Conservation (phyloP, 2,888 invertebrate genomes). For the Euplagia quadripunctaria region DNA sequence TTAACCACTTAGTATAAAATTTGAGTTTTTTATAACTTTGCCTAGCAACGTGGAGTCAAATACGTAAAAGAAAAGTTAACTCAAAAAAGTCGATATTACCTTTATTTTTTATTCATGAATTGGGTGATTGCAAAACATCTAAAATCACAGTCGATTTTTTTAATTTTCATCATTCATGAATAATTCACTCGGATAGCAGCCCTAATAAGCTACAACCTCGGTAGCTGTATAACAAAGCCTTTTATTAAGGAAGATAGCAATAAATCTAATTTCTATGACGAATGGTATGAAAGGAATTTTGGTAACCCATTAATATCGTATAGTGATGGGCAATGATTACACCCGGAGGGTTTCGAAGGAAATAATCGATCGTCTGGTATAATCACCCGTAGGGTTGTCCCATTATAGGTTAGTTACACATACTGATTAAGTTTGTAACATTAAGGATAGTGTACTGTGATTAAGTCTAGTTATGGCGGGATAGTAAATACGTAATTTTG, state of each 20-base stretch:
- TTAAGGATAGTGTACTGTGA: slow-evolving; percentile 8
- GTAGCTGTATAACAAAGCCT: slow-evolving; percentile 58
- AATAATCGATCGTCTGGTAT: slow-evolving; percentile 51
- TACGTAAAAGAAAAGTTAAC: background rate
- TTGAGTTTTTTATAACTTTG: background rate
- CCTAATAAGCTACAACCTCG: slow-evolving; percentile 14
- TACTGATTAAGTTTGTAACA: slow-evolving; percentile 53
- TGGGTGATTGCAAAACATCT: background rate
- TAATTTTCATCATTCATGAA: background rate
- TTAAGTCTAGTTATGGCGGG: background rate
- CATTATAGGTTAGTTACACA: slow-evolving; percentile 68
- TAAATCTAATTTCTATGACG: slow-evolving; percentile 68
- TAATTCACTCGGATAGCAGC: slow-evolving; percentile 22
- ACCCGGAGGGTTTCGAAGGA: slow-evolving; percentile 47
- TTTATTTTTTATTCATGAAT: slow-evolving; percentile 2
- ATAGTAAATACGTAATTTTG: too few relatives aligned
- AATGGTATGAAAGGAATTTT: slow-evolving; percentile 62
- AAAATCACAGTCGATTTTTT: background rate
- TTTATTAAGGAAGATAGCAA: slow-evolving; percentile 57
- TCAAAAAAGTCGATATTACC: background rate
- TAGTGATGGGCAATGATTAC: slow-evolving; percentile 52
- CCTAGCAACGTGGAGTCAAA: background rate
- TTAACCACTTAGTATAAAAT: background rate
- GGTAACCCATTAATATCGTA: slow-evolving; percentile 51
- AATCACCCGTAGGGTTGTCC: slow-evolving; percentile 40